A percentile compares a stretch with the other conserved stretches of the same genome.
These are phyloP conservation scores for Sylvietta virens DNA, from an alignment of 2,113 vertebrate genomes.

Conservation along the genomic window DNA sequence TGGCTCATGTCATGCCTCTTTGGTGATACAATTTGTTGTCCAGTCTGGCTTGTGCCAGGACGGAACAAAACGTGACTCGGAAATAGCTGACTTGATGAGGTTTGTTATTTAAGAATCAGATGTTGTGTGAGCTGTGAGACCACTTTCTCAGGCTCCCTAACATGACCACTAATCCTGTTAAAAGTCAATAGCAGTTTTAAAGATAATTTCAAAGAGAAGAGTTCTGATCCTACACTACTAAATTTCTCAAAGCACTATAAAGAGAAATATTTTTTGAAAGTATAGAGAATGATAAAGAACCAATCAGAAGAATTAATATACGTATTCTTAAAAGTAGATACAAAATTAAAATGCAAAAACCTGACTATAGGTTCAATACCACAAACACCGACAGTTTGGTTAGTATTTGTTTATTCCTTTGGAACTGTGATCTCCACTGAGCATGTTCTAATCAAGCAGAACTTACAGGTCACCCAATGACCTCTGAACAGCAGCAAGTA, in stretches of 20 bases:
- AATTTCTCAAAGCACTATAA: not conserved
- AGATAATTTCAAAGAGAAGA: conserved; percentile 1
- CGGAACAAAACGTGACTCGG: not conserved
- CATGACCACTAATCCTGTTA: not conserved
- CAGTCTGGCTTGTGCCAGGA: not conserved
- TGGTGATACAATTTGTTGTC: not conserved
- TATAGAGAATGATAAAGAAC: not conserved
- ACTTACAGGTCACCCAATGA: not conserved
- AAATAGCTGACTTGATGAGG: not conserved
- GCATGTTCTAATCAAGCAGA: not conserved
- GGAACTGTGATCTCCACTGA: not conserved
- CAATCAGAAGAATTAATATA: not conserved
- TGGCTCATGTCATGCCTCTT: not conserved
- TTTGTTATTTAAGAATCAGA: conserved; percentile 7
- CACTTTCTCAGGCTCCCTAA: not conserved
- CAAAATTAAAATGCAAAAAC: not conserved
- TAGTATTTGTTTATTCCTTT: not conserved
- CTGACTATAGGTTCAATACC: not conserved
- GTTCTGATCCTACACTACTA: not conserved
- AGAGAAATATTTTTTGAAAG: not conserved
- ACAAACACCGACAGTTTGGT: not conserved
- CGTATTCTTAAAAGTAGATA: not conserved
- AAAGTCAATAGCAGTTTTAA: conserved; percentile 15
- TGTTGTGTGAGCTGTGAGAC: not conserved
- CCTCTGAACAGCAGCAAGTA: not conserved